These are phyloP conservation scores for Hippopotamus amphibius DNA, from an alignment of 2,113 vertebrate species.

Conservation along the genomic window DNA sequence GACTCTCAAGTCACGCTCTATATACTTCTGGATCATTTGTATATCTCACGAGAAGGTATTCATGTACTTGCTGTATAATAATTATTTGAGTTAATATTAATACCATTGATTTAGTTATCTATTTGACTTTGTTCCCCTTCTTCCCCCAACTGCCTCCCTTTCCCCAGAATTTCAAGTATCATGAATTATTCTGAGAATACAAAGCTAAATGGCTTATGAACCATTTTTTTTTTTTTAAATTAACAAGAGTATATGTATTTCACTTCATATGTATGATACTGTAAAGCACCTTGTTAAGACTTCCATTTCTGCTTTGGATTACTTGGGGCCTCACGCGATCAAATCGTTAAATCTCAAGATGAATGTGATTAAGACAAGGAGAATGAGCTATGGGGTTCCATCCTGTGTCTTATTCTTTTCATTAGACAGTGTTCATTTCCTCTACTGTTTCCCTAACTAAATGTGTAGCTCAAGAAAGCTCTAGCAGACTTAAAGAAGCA, in stretches of 20 bases:
- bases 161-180: background rate
- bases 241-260: background rate
- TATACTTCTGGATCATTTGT: background rate
- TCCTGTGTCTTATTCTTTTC: background rate
- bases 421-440: conserved; percentile 39
- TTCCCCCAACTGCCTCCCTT: background rate
- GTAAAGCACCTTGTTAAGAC: background rate
- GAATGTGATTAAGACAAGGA: background rate
- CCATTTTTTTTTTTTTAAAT: background rate
- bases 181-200: conserved; percentile 10
- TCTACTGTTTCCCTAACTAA: conserved; percentile 37
- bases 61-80: background rate
- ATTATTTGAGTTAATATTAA: conserved; percentile 30
- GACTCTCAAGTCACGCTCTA: background rate
- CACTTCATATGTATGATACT: background rate
- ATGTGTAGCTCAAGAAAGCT: background rate
- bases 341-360: conserved; percentile 34
- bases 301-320: conserved; percentile 17
- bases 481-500: background rate
- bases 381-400: background rate
- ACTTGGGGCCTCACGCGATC: background rate
- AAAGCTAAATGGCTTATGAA: background rate
- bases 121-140: background rate
- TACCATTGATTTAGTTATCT: background rate
- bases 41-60: background rate